phyloP scores from a whole-genome alignment of 1,140 invertebrate species.

The Brevipalpus yothersi region DNA sequence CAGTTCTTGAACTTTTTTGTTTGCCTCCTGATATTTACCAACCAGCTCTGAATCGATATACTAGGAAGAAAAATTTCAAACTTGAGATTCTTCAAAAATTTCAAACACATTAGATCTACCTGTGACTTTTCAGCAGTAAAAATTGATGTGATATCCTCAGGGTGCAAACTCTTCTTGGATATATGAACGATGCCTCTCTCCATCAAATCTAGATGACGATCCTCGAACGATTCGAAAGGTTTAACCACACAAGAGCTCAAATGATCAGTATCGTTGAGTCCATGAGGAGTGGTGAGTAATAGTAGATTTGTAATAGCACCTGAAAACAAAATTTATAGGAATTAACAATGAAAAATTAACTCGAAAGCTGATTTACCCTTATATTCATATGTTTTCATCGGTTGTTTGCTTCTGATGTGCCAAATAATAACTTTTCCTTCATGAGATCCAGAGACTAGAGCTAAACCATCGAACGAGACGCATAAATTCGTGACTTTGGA shows the following conservation, averaged over 20 bases:
- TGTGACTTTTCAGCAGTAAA: slow-evolving; percentile 13
- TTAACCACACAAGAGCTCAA: slow-evolving; percentile 17
- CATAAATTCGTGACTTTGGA: slow-evolving; percentile 34
- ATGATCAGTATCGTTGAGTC: slow-evolving; percentile 19
- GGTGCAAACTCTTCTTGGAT: slow-evolving; percentile 14
- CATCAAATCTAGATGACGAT: slow-evolving; percentile 13
- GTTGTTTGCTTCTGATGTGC: slow-evolving; percentile 45
- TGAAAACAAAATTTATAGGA: not conserved
- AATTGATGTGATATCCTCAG: slow-evolving; percentile 15
- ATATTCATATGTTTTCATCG: slow-evolving; percentile 36
- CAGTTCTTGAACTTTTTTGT: slow-evolving; percentile 22
- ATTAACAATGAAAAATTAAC: not conserved
- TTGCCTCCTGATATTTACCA: not conserved
- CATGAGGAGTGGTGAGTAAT: slow-evolving; percentile 25
- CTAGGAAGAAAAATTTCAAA: not conserved
- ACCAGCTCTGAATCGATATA: not conserved
- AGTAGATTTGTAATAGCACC: slow-evolving; percentile 41
- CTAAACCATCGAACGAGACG: slow-evolving; percentile 36
- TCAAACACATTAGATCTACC: slow-evolving; percentile 16
- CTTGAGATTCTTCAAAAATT: slow-evolving; percentile 2
- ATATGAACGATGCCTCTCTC: slow-evolving; percentile 9
- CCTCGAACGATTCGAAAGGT: slow-evolving; percentile 8
- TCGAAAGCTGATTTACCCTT: slow-evolving; percentile 23
- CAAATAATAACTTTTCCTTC: slow-evolving; percentile 47
- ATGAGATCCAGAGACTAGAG: slow-evolving; percentile 42